These are phyloP conservation scores for Platorchestia sp. DNA, from an alignment of 1,140 invertebrate species.

Conservation along the genomic window DNA sequence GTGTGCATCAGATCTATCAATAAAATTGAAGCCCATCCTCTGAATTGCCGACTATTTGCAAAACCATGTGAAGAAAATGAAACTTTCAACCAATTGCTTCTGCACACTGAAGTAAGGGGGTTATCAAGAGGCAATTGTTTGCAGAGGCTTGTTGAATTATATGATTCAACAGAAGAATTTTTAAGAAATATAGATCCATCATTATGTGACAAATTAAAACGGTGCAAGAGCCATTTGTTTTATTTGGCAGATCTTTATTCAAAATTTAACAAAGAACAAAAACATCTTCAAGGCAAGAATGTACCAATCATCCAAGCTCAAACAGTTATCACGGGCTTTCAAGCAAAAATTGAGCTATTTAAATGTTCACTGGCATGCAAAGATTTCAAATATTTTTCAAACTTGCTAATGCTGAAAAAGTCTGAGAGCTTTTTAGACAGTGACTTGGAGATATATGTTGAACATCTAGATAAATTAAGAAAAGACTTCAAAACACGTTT, in stretches of 20 bases:
- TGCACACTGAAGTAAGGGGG: constrained; percentile 57
- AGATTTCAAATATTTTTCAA: constrained; percentile 49
- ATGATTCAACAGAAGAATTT: constrained; percentile 58
- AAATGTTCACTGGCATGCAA: constrained; percentile 56
- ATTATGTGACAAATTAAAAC: constrained; percentile 62
- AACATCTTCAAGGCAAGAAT: constrained; percentile 61
- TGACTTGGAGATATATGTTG: constrained; percentile 26
- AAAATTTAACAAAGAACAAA: constrained; percentile 62
- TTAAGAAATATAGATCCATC: constrained; percentile 59
- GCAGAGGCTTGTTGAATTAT: constrained; percentile 60
- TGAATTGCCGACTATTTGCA: constrained; percentile 57
- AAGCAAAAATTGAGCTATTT: constrained; percentile 60
- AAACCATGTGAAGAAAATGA: constrained; percentile 56
- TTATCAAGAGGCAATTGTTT: constrained; percentile 59
- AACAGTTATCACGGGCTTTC: constrained; percentile 56
- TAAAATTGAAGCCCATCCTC: constrained; percentile 58
- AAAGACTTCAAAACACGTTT: constrained; percentile 41
- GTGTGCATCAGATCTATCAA: constrained; percentile 59
- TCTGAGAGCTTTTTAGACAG: constrained; percentile 34
- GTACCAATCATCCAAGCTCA: constrained; percentile 55
- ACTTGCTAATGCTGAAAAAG: constrained; percentile 19
- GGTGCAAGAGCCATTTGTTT: constrained; percentile 56
- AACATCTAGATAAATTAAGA: constrained; percentile 22
- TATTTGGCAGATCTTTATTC: constrained; percentile 61
- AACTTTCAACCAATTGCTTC: constrained; percentile 57